Conservation (phyloP, 2,113 vertebrate species). For the Larimichthys polyactis region DNA sequence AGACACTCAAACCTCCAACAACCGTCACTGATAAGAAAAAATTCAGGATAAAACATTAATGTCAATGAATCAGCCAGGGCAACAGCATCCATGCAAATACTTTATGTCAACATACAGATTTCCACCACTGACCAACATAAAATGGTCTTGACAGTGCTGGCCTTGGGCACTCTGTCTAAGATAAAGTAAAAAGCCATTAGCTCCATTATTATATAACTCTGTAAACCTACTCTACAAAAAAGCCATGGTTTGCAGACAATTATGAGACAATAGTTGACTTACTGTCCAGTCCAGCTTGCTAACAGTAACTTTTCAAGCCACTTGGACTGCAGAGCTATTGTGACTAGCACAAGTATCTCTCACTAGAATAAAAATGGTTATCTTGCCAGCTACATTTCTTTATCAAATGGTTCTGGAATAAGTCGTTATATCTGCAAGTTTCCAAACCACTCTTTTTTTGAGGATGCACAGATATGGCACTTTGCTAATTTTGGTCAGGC, state of each 20-base stretch:
- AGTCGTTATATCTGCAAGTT: no score
- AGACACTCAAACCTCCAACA: not conserved
- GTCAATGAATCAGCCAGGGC: not conserved
- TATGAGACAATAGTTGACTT: not conserved
- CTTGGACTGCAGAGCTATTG: not conserved
- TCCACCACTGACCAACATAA: not conserved
- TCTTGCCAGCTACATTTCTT: not conserved
- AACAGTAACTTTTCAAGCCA: not conserved
- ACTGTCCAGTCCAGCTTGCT: not conserved
- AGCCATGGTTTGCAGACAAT: not conserved
- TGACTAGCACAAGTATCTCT: not conserved
- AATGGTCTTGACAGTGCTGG: not conserved
- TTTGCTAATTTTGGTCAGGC: not conserved
- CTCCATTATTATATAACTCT: not conserved
- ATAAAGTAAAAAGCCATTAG: not conserved
- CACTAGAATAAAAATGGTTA: no score
- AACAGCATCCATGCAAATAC: not conserved
- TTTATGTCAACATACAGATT: not conserved
- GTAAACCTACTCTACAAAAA: not conserved
- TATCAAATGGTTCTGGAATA: not conserved
- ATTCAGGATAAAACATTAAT: not conserved
- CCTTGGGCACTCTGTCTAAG: not conserved
- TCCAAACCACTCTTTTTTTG: not conserved
- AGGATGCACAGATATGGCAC: not conserved
- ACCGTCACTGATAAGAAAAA: not conserved